A percentile compares a stretch with the other conserved stretches of the same genome.
These are phyloP conservation scores for Sipunculus nudus DNA, from an alignment of 2,888 invertebrate genomes.

Conservation along the genomic window DNA sequence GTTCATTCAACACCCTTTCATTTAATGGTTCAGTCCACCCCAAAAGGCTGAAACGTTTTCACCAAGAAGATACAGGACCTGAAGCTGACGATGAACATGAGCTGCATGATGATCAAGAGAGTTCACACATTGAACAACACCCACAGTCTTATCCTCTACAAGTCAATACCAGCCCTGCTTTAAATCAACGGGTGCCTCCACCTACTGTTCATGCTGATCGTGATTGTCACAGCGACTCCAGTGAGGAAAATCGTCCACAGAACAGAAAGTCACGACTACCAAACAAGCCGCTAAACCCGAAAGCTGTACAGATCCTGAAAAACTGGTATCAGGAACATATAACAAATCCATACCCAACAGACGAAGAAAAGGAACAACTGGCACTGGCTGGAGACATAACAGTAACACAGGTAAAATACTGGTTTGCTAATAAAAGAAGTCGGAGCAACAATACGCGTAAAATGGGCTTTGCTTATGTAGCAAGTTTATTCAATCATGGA, in stretches of 20 bases:
- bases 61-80: slow-evolving; percentile 22
- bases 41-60: slow-evolving; percentile 48
- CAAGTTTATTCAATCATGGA: too few relatives aligned
- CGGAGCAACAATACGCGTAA: slow-evolving; percentile 33
- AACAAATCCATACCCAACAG: slow-evolving; percentile 33
- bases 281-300: slow-evolving; percentile 22
- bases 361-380: slow-evolving; percentile 27
- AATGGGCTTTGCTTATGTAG: too few relatives aligned
- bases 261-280: background rate
- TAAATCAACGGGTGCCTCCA: background rate
- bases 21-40: slow-evolving; percentile 59
- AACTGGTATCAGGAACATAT: slow-evolving; percentile 33
- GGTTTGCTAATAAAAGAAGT: slow-evolving; percentile 40
- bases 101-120: too few relatives aligned
- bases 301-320: slow-evolving; percentile 27
- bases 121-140: too few relatives aligned
- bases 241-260: background rate
- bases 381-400: slow-evolving; percentile 17
- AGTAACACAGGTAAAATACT: slow-evolving; percentile 35
- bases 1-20: slow-evolving; percentile 56
- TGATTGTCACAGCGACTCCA: too few relatives aligned
- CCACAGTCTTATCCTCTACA: background rate
- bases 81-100: background rate
- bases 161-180: background rate
- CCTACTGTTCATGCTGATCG: background rate